Percentiles rank a stretch among this genome's conserved stretches.
phyloP scores from a whole-genome alignment of 2,888 invertebrate species.

The Macaria liturata region DNA sequence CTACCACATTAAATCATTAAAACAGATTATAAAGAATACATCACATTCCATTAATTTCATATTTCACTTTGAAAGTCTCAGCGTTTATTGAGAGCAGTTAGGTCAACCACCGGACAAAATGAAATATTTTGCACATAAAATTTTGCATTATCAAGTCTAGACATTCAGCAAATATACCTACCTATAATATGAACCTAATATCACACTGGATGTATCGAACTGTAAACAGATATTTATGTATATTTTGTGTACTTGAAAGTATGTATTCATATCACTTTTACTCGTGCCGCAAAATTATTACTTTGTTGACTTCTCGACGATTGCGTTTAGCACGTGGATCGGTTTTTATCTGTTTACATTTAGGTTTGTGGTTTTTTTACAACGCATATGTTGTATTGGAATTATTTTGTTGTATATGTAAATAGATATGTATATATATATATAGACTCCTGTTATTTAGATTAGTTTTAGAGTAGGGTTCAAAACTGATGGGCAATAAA shows the following conservation, averaged over 20 bases:
- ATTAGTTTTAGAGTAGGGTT: too few relatives aligned
- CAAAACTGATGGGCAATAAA: too few relatives aligned
- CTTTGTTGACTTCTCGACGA: conserved; percentile 36
- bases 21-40: too few relatives aligned
- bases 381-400: too few relatives aligned
- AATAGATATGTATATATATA: too few relatives aligned
- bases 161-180: conserved; percentile 13
- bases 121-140: conserved; percentile 7
- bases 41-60: too few relatives aligned
- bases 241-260: not conserved
- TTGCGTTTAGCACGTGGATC: conserved; percentile 47
- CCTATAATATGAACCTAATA: not conserved
- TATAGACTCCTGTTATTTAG: too few relatives aligned
- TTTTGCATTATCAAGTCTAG: conserved; percentile 16
- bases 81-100: not conserved
- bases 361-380: conserved; percentile 5
- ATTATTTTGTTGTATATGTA: too few relatives aligned
- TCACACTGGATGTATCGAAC: conserved; percentile 10
- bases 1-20: too few relatives aligned
- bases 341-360: conserved; percentile 44
- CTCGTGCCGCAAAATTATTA: conserved; percentile 40
- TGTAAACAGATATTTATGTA: conserved; percentile 14
- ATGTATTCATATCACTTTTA: conserved; percentile 16
- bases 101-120: conserved; percentile 1
- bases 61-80: too few relatives aligned